These are phyloP conservation scores for Campylomormyrus tamandua DNA, from an alignment of 2,113 vertebrate genomes.

Conservation along the genomic window DNA sequence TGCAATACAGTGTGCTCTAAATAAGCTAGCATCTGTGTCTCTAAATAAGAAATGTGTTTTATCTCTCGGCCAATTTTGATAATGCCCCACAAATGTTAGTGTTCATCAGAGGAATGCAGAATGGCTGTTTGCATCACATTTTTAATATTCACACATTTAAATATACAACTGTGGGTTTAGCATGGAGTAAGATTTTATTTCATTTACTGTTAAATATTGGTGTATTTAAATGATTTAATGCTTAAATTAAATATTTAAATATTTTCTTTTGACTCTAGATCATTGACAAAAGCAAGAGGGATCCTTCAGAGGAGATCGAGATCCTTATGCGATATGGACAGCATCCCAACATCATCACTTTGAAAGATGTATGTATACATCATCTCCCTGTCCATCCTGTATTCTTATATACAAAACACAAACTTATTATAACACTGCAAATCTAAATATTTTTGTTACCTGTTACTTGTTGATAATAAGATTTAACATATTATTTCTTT, in stretches of 20 bases:
- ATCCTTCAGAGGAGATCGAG: conserved; percentile 95
- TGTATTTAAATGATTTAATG: not conserved
- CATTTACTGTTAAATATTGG: not conserved
- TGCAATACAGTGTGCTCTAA: not conserved
- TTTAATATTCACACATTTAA: not conserved
- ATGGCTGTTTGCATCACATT: not conserved
- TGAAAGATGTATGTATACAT: conserved; percentile 80
- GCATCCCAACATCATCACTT: conserved; percentile 93
- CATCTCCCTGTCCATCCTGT: not conserved
- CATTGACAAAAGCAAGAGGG: conserved; percentile 94
- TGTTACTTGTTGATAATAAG: not conserved
- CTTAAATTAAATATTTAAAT: not conserved
- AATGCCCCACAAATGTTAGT: not conserved
- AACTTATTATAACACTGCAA: not conserved
- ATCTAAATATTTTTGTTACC: not conserved
- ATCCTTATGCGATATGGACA: conserved; percentile 94
- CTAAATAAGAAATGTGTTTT: not conserved
- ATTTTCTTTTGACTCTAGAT: conserved; percentile 61
- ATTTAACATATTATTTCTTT: not conserved
- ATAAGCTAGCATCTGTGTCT: not conserved
- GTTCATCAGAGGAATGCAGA: not conserved
- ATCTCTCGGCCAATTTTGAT: not conserved
- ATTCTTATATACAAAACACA: not conserved
- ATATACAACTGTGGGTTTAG: not conserved
- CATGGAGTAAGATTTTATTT: not conserved